Base-by-base conservation (phyloP, 2,113 vertebrate species). In the Acrocephalus arundinaceus region DNA sequence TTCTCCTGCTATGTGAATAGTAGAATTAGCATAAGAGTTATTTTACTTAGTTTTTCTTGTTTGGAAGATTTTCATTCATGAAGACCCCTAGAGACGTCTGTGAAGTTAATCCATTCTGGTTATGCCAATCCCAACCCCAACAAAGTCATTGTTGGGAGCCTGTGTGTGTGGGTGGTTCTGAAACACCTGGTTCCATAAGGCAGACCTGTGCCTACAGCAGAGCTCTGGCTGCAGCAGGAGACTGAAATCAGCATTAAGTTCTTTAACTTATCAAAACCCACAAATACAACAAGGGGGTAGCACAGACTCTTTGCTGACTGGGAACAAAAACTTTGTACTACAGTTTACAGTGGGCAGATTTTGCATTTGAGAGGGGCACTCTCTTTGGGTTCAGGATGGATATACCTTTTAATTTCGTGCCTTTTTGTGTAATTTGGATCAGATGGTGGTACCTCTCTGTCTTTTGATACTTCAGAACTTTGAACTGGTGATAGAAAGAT, bases 91-190 rank as follows among this genome's bases (percentile, higher is more conserved):
- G 39, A 58, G 30, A 20, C 23, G 4, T 11, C 31, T 49, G 13
- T 1, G 7, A 41, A 58, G 33, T 13, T 8, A 62, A 75, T 12
- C 7, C 0, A 2, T n/a, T 48, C 22, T 33, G 15, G 15, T 33
- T n/a, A 25, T 46, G 22, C 15, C 1, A 2, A 7, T 52, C 27
- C 15, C 37, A 80, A 18, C 0, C 18, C 13, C n/a, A 49, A 2
- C 0, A 0, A 61, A 59, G 25, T 11, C 0, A 0, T 10, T 0
- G 0, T 1, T 7, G 33, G 20, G 3, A 57, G 8, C 20, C 17
- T 45, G 18, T 61, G 33, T 12, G 12, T 54, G 43, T 2, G n/a
- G 33, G 14, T 59, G 4, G 4, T 46, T 24, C 35, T 2, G 5
- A 19, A 49, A 28, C 63, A 18, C 4, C 19, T 37, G 54, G 3